Conservation (phyloP, 2,888 invertebrate species). For the Alentia gelatinosa region DNA sequence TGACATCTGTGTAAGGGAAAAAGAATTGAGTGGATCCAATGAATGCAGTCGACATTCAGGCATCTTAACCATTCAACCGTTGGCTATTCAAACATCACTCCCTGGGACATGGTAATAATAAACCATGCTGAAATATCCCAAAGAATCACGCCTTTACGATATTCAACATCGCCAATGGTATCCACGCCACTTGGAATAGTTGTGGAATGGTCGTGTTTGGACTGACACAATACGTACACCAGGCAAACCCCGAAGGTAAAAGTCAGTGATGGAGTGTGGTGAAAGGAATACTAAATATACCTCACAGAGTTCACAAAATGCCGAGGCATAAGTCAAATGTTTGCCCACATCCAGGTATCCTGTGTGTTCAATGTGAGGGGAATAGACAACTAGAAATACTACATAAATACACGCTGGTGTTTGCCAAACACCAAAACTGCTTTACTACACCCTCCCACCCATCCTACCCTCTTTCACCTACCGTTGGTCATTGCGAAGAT, state of each 20-base stretch:
- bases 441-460: neutral
- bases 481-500: too few species aligned
- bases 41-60: neutral
- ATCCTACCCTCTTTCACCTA: too few species aligned
- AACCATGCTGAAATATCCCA: neutral
- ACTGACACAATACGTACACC: neutral
- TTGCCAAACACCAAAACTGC: neutral
- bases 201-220: neutral
- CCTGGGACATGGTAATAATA: neutral
- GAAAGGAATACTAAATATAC: constrained; percentile 3
- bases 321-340: neutral
- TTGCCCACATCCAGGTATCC: neutral
- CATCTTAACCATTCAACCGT: neutral
- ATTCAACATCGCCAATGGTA: neutral
- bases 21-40: neutral
- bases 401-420: neutral
- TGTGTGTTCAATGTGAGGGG: neutral
- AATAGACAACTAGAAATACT: neutral
- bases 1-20: neutral
- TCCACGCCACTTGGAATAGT: constrained; percentile 16
- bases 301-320: neutral
- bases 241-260: neutral
- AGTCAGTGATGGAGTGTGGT: neutral
- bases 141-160: neutral
- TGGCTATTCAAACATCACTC: neutral